These are phyloP conservation scores for Hofmannophila pseudospretella DNA, from an alignment of 2,888 invertebrate species.

Conservation along the genomic window DNA sequence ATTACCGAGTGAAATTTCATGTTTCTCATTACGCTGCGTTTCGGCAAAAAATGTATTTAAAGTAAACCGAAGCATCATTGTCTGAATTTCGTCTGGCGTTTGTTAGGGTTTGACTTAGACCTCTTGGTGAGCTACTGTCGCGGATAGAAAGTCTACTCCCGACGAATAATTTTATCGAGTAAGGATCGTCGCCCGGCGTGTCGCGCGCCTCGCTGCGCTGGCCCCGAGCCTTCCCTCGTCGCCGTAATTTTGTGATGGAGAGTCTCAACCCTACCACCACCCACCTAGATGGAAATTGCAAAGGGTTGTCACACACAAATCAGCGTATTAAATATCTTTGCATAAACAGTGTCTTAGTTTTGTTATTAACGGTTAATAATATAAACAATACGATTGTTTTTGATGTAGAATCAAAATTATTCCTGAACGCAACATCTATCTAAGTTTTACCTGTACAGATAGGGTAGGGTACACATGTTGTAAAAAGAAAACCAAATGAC, in stretches of 20 bases:
- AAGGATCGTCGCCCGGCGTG: conserved; percentile 12
- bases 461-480: too few relatives aligned
- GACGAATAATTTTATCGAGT: conserved; percentile 28
- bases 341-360: not conserved
- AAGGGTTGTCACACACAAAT: conserved; percentile 16
- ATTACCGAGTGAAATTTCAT: too few relatives aligned
- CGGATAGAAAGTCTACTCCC: conserved; percentile 18
- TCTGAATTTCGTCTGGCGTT: conserved; percentile 8
- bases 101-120: conserved; percentile 7
- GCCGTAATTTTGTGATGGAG: conserved; percentile 20
- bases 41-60: not conserved
- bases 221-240: conserved; percentile 13
- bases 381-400: too few relatives aligned
- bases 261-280: conserved; percentile 10
- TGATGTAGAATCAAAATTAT: too few relatives aligned
- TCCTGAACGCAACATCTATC: too few relatives aligned
- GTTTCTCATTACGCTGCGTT: too few relatives aligned
- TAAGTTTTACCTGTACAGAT: too few relatives aligned
- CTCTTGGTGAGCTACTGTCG: conserved; percentile 13
- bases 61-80: conserved; percentile 11
- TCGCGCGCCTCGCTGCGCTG: conserved; percentile 11
- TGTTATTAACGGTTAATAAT: too few relatives aligned
- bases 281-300: conserved; percentile 15
- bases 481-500: too few relatives aligned
- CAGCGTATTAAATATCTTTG: not conserved